Evolutionary conservation across 2,113 vertebrate genomes (phyloP).

Genomic region (Falco punctatus): DNA sequence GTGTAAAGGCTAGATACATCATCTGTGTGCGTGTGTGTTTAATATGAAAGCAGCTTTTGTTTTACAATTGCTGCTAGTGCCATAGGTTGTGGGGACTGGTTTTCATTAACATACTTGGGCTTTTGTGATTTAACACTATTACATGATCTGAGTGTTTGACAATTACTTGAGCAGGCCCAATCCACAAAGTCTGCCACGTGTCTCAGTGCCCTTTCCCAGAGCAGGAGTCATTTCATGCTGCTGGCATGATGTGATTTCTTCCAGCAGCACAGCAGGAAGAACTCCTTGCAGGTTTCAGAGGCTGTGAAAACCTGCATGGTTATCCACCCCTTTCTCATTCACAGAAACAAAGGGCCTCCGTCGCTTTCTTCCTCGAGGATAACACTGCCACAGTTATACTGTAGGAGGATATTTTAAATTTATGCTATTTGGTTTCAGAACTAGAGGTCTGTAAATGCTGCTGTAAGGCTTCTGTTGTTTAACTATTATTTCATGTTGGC

Average conservation of each 20-base stretch:
- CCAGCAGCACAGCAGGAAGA: not conserved
- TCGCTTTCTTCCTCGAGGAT: not conserved
- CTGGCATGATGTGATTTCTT: not conserved
- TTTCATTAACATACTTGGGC: conserved; percentile 51
- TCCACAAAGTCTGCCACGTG: not conserved
- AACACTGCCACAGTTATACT: not conserved
- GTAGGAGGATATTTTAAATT: not conserved
- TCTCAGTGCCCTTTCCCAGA: conserved; percentile 15
- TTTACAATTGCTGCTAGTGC: conserved; percentile 6
- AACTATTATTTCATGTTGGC: conserved; percentile 1
- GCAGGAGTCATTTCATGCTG: not conserved
- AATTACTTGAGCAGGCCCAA: not conserved
- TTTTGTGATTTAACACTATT: conserved; percentile 59
- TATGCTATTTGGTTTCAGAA: not conserved
- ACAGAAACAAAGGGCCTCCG: not conserved
- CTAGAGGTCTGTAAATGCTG: not conserved
- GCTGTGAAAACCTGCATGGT: not conserved
- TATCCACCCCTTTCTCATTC: not conserved
- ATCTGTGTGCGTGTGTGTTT: not conserved
- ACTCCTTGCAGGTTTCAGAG: not conserved
- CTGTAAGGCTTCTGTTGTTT: conserved; percentile 8
- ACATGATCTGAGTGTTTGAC: conserved; percentile 22
- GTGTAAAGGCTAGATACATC: not conserved
- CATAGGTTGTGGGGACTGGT: conserved; percentile 27
- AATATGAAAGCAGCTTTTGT: conserved; percentile 63